phyloP scores from a whole-genome alignment of 2,888 invertebrate species.

The Platerodrilus igneus region DNA sequence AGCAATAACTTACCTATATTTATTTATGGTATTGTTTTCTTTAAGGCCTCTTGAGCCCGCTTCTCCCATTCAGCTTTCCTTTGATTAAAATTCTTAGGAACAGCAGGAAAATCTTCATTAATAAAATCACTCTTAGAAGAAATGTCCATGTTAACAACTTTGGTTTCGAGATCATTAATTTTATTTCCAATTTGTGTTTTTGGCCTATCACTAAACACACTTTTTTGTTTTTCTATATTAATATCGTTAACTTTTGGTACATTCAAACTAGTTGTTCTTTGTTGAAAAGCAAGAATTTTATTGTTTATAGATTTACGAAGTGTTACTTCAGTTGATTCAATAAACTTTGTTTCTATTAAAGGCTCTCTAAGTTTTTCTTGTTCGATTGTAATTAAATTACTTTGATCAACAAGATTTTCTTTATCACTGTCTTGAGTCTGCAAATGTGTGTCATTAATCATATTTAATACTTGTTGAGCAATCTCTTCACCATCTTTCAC shows the following conservation, averaged over 20 bases:
- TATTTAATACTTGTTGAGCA: slow-evolving; percentile 55
- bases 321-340: slow-evolving; percentile 36
- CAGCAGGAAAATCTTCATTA: slow-evolving; percentile 45
- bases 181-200: slow-evolving; percentile 37
- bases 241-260: slow-evolving; percentile 33
- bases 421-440: slow-evolving; percentile 71
- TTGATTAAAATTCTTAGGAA: slow-evolving; percentile 69
- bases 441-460: slow-evolving; percentile 48
- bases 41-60: slow-evolving; percentile 66
- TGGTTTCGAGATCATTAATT: slow-evolving; percentile 17
- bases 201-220: slow-evolving; percentile 37
- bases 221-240: slow-evolving; percentile 32
- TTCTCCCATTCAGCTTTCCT: slow-evolving; percentile 75
- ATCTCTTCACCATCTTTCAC: slow-evolving; percentile 66
- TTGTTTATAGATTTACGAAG: slow-evolving; percentile 38
- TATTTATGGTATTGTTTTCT: slow-evolving; percentile 47
- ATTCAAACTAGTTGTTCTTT: slow-evolving; percentile 38
- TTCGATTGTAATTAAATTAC: slow-evolving; percentile 21
- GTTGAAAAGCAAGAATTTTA: slow-evolving; percentile 36
- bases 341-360: slow-evolving; percentile 31
- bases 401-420: slow-evolving; percentile 57
- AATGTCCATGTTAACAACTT: slow-evolving; percentile 31
- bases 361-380: slow-evolving; percentile 31
- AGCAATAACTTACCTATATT: slow-evolving; percentile 15
- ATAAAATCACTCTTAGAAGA: slow-evolving; percentile 33